Percentiles rank a stretch among this genome's conserved stretches.
Evolutionary conservation across 2,797 vertebrate genomes (phyloP).

Genomic region (Gambusia yucatana): DNA sequence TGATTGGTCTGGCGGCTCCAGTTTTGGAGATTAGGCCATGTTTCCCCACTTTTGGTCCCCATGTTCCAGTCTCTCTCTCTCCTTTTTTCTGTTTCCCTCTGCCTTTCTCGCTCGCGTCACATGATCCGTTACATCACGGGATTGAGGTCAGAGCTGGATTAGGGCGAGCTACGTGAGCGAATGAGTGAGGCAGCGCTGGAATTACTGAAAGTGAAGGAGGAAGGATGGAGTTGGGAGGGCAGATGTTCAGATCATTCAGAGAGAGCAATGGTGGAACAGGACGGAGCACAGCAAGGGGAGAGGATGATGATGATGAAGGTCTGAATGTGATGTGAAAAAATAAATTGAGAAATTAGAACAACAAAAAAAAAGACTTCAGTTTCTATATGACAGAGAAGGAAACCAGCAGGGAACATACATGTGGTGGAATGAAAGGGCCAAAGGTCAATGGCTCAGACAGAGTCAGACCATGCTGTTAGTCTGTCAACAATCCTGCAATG

Average conservation of each 20-base stretch:
- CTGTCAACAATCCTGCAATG: neutral
- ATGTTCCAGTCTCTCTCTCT: constrained; percentile 38
- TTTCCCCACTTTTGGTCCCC: constrained; percentile 68
- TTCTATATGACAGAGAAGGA: neutral
- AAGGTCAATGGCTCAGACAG: constrained; percentile 25
- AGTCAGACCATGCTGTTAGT: neutral
- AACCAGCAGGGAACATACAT: constrained; percentile 4
- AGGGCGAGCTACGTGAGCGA: constrained; percentile 61
- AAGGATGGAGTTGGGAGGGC: constrained; percentile 16
- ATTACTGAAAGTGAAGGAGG: constrained; percentile 69
- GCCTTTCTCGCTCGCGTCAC: constrained; percentile 69
- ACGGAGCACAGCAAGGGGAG: neutral
- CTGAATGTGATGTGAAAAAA: neutral
- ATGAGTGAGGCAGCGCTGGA: constrained; percentile 60
- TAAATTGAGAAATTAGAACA: constrained; percentile 4
- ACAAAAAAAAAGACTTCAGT: constrained; percentile 1
- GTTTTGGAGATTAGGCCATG: constrained; percentile 73
- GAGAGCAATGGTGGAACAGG: constrained; percentile 19
- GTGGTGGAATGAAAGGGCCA: constrained; percentile 9
- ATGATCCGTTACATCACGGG: constrained; percentile 86
- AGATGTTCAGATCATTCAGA: constrained; percentile 37
- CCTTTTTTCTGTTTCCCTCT: constrained; percentile 47
- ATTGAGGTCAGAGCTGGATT: constrained; percentile 87
- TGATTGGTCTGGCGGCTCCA: constrained; percentile 70
- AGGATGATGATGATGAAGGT: constrained; percentile 12